Evolutionary conservation across 2,113 vertebrate genomes (phyloP).

Genomic region (Pseudolaguvia tuberculata): DNA sequence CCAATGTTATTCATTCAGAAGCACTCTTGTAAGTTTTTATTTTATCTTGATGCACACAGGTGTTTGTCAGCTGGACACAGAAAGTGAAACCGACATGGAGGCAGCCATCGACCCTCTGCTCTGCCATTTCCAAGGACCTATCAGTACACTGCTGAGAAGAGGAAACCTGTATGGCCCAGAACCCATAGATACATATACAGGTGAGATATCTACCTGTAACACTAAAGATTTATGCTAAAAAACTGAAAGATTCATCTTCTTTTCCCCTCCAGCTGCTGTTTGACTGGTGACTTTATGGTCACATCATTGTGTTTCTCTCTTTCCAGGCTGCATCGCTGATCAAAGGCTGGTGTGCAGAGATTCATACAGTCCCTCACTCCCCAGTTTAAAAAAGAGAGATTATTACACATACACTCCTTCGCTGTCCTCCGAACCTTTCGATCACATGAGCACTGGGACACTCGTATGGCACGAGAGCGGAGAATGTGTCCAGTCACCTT

Average conservation of each 20-base stretch:
- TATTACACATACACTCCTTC: conserved; percentile 60
- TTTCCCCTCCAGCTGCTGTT: too few species aligned
- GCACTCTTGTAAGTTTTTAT: too few species aligned
- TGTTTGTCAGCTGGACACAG: conserved; percentile 78
- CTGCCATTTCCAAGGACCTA: conserved; percentile 77
- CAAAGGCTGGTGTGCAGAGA: conserved; percentile 66
- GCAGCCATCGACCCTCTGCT: conserved; percentile 78
- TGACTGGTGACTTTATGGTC: not conserved
- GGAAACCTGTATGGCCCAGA: conserved; percentile 73
- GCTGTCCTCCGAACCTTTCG: conserved; percentile 69
- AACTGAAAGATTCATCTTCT: too few species aligned
- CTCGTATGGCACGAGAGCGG: conserved; percentile 62
- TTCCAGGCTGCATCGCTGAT: conserved; percentile 73
- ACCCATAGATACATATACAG: conserved; percentile 59
- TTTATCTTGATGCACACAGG: conserved; percentile 65
- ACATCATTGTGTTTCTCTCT: not conserved
- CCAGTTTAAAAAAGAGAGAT: conserved; percentile 71
- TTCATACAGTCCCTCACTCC: conserved; percentile 64
- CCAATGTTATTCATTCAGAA: too few species aligned
- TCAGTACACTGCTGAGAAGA: conserved; percentile 73
- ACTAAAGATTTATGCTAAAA: not conserved
- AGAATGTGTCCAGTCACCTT: conserved; percentile 59
- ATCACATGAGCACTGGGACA: conserved; percentile 59
- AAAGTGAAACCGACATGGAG: conserved; percentile 85
- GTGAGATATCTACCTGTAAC: conserved; percentile 43